A percentile compares a stretch with the other conserved stretches of the same genome.
These are phyloP conservation scores for Ophraella communa DNA, from an alignment of 2,888 invertebrate species.

Conservation along the genomic window DNA sequence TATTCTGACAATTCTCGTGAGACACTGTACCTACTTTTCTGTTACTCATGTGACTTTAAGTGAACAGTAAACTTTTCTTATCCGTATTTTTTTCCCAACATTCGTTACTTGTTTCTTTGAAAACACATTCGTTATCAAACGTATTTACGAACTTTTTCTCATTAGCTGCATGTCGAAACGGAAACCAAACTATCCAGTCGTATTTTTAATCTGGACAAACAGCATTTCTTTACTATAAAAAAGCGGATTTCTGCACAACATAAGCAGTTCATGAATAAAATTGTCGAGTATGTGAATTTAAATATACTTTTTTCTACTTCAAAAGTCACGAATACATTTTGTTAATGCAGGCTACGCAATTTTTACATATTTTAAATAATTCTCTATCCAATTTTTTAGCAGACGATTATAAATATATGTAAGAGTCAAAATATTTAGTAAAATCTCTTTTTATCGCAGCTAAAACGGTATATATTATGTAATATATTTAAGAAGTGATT, in stretches of 20 bases:
- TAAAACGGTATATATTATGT: no score
- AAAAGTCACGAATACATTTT: background rate
- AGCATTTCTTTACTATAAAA: background rate
- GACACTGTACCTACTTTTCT: background rate
- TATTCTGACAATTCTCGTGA: no score
- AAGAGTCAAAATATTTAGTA: no score
- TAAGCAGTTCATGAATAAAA: background rate
- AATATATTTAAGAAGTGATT: no score
- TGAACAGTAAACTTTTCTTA: background rate
- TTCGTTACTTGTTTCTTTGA: background rate
- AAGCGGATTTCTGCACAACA: background rate
- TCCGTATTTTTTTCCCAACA: background rate
- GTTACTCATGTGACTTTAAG: no score
- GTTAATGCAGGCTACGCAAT: no score
- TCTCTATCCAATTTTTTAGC: no score
- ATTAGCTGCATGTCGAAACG: background rate
- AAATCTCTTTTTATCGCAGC: no score
- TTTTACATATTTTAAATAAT: no score
- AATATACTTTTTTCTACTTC: background rate
- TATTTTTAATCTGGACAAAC: background rate
- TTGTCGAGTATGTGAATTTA: background rate
- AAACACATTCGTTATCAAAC: background rate
- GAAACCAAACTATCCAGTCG: background rate
- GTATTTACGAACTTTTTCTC: conserved; percentile 7
- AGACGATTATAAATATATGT: no score